Base-by-base conservation (phyloP, 2,797 vertebrate genomes). In the Danio aesculapii region DNA sequence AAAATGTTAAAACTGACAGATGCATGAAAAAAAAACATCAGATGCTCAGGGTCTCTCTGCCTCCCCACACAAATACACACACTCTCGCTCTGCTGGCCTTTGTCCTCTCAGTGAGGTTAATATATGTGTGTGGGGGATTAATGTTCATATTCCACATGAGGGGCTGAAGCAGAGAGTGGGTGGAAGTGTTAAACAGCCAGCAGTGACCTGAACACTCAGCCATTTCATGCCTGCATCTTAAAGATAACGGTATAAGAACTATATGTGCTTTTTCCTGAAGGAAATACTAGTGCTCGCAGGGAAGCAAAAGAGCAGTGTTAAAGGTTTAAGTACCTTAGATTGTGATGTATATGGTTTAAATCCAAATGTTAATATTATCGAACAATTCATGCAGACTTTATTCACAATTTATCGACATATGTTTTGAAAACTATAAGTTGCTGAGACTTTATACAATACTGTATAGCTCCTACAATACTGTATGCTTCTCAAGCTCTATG, bases 21-120 rank as follows among this genome's bases (percentile, higher is more conserved):
- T 30, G 30, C 30, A 30, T 30, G 30, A 30, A 30, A 30, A 30
- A 30, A 30, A 30, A 30, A 30, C 67, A 79, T 81, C 72, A 63
- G 21, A 63, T 69, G 62, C 8, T 52, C 9, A 63, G 39, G 13
- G 49, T 74, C 46, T 78, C 47, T 79, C 44, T 71, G 8, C n/a
- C 53, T 76, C 7, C 55, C 71, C 69, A 73, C 62, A 68, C 66
- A 82, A 73, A 64, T 64, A 53, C 71, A 61, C 16, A 17, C n/a
- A 53, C 78, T 53, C 30, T 30, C 30, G 30, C 21, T 13, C 39
- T 10, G 66, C 16, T 55, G 30, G 21, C 47, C 59, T 73, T 70
- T 43, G 47, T 57, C 12, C 30, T 57, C 64, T 57, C 47, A 30
- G 52, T 50, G 50, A 67, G 62, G 53, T n/a, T 68, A 21, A 69